Evolutionary conservation across 2,888 invertebrate genomes (phyloP).

Genomic region (Polydrusus tereticollis): DNA sequence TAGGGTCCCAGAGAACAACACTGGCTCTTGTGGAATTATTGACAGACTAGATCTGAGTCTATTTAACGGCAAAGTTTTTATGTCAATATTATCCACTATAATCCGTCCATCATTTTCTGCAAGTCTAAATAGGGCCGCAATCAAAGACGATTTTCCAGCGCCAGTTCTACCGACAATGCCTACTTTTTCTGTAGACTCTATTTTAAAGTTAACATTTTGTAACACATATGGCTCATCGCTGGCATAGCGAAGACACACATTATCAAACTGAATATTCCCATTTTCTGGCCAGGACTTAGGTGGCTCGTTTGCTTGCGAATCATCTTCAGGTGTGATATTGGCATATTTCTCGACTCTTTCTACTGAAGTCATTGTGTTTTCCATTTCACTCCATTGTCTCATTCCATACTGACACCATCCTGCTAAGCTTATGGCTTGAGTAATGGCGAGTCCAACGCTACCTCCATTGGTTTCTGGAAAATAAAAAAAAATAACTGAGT

Average conservation of each 20-base stretch:
- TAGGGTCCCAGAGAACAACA: conserved; percentile 88
- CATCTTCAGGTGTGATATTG: conserved; percentile 78
- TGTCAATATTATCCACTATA: conserved; percentile 82
- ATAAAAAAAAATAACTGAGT: no score
- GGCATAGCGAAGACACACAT: conserved; percentile 79
- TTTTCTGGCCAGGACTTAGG: conserved; percentile 79
- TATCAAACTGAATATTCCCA: conserved; percentile 77
- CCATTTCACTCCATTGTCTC: conserved; percentile 83
- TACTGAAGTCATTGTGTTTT: conserved; percentile 66
- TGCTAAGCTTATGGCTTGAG: conserved; percentile 62
- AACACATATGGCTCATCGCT: conserved; percentile 80
- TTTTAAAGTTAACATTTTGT: conserved; percentile 76
- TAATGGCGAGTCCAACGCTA: conserved; percentile 64
- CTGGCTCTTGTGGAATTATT: conserved; percentile 89
- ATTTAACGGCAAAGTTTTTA: conserved; percentile 77
- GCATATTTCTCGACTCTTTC: conserved; percentile 88
- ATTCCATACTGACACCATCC: conserved; percentile 89
- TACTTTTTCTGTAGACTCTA: conserved; percentile 78
- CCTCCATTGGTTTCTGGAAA: conserved; percentile 58
- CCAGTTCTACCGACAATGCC: conserved; percentile 88
- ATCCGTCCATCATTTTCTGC: conserved; percentile 83
- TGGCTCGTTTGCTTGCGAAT: conserved; percentile 70
- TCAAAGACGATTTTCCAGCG: conserved; percentile 80
- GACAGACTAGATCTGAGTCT: conserved; percentile 82
- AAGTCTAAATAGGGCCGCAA: conserved; percentile 78